Conservation (phyloP, 2,888 invertebrate genomes). For the Perdita meconis region DNA sequence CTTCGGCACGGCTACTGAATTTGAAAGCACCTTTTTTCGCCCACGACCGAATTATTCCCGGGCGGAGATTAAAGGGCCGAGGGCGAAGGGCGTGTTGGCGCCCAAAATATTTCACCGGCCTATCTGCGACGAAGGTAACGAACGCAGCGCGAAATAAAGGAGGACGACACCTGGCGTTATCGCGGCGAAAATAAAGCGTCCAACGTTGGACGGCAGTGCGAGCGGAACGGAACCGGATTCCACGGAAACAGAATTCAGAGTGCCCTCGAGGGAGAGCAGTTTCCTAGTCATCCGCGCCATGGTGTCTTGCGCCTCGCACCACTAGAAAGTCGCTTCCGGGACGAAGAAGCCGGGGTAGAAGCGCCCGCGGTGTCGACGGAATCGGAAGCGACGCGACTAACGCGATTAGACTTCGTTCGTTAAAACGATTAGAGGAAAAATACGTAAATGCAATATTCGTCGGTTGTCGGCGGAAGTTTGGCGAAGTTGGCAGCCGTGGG, state of each 20-base stretch:
- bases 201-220: not conserved
- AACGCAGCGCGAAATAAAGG: slow-evolving; percentile 21
- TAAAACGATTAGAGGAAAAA: not conserved
- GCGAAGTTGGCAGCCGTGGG: not conserved
- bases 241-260: not conserved
- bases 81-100: not conserved
- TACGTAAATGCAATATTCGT: not conserved
- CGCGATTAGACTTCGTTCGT: not conserved
- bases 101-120: slow-evolving; percentile 9
- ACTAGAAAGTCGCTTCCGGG: not conserved
- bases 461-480: not conserved
- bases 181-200: slow-evolving; percentile 4
- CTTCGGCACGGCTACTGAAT: not conserved
- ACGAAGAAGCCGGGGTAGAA: not conserved
- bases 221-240: slow-evolving; percentile 7
- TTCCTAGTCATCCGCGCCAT: not conserved
- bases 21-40: slow-evolving; percentile 17
- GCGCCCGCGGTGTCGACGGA: not conserved
- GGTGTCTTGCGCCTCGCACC: not conserved
- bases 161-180: slow-evolving; percentile 7
- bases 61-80: not conserved
- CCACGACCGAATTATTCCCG: not conserved
- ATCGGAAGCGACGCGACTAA: not conserved
- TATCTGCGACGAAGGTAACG: slow-evolving; percentile 9
- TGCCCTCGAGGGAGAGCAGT: not conserved